Evolutionary conservation across 2,113 vertebrate species (phyloP).

Genomic region (Oreochromis aureus): DNA sequence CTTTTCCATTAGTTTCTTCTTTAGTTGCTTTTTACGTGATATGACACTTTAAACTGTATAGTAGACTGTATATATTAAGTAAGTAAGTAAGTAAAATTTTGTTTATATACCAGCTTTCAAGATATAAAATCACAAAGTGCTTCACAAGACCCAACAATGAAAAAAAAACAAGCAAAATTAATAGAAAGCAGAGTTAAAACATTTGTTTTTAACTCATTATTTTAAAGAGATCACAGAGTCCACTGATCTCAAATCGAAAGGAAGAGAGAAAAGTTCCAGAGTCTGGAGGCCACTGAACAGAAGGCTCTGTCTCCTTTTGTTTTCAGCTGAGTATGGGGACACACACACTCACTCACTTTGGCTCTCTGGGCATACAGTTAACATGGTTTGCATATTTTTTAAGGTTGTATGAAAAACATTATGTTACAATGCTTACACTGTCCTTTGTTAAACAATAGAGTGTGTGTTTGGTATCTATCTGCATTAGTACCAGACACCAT

Average conservation of each 20-base stretch:
- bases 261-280: neutral
- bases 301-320: neutral
- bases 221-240: too few relatives aligned
- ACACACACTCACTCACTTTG: neutral
- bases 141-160: too few relatives aligned
- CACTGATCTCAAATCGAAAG: neutral
- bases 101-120: too few relatives aligned
- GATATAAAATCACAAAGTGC: too few relatives aligned
- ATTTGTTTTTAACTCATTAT: too few relatives aligned
- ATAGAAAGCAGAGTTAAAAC: too few relatives aligned
- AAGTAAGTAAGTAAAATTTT: too few relatives aligned
- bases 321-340: neutral
- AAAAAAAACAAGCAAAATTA: too few relatives aligned
- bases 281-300: neutral
- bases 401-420: neutral
- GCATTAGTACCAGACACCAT: neutral
- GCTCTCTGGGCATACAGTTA: neutral
- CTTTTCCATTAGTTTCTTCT: too few relatives aligned
- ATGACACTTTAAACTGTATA: too few relatives aligned
- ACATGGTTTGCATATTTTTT: neutral
- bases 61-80: too few relatives aligned
- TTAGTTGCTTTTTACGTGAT: too few relatives aligned
- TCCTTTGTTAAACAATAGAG: neutral
- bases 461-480: neutral
- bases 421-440: neutral